A percentile compares a stretch with the other conserved stretches of the same genome.
These are phyloP conservation scores for Hyperoodon ampullatus DNA, from an alignment of 2,113 vertebrate species.

Conservation along the genomic window DNA sequence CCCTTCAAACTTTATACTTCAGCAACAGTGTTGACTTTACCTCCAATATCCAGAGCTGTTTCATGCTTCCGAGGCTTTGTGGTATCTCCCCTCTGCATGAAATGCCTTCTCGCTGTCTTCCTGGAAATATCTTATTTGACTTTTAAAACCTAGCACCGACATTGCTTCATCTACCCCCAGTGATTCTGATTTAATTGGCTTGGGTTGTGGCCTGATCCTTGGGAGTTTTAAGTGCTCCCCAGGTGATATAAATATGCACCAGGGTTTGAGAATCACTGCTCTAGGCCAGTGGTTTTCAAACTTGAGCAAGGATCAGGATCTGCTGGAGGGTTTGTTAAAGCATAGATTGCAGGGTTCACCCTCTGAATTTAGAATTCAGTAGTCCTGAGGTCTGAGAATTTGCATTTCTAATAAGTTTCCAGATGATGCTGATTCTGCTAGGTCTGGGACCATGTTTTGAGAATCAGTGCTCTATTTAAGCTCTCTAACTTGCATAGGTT, in stretches of 20 bases:
- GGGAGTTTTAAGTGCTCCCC: not conserved
- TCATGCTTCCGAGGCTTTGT: not conserved
- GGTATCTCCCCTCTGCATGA: not conserved
- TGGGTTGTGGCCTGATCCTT: not conserved
- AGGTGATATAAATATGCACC: not conserved
- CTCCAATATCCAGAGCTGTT: not conserved
- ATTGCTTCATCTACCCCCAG: not conserved
- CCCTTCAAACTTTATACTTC: not conserved
- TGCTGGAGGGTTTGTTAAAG: not conserved
- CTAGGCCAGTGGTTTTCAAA: not conserved
- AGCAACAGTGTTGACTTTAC: not conserved
- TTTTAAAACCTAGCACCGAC: slow-evolving; percentile 36
- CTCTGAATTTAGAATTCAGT: not conserved
- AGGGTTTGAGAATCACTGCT: not conserved
- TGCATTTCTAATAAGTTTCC: not conserved
- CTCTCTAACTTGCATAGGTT: not conserved
- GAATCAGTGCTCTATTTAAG: not conserved
- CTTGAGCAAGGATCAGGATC: not conserved
- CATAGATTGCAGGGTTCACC: not conserved
- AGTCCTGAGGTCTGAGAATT: not conserved
- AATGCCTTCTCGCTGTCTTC: slow-evolving; percentile 3
- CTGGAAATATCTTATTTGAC: slow-evolving; percentile 35
- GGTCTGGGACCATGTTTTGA: not conserved
- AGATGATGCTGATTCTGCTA: not conserved
- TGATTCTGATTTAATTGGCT: not conserved